Evolutionary conservation across 2,888 invertebrate genomes (phyloP).

Genomic region (Allacma fusca): DNA sequence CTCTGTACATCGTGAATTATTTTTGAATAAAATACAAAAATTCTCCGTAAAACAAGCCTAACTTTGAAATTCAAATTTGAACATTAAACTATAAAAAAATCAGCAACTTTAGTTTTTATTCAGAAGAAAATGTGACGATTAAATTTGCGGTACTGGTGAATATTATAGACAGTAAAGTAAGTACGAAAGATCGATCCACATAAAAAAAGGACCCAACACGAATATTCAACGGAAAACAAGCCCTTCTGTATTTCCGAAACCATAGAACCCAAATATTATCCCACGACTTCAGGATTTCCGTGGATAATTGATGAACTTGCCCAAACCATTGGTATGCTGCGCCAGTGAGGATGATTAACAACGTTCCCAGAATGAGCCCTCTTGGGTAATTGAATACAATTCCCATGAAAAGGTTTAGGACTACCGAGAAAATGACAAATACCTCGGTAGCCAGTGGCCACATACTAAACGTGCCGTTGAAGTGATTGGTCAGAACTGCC

Average conservation of each 20-base stretch:
- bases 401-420: neutral
- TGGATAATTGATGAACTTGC: neutral
- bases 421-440: neutral
- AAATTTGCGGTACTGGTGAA: conserved; percentile 1
- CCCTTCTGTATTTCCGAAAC: neutral
- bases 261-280: neutral
- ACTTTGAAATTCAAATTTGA: no score
- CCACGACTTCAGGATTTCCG: neutral
- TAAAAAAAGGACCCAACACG: conserved; percentile 2
- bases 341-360: no score
- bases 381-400: neutral
- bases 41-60: no score
- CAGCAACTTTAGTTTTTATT: no score
- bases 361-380: neutral
- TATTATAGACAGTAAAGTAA: neutral
- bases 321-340: neutral
- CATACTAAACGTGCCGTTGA: conserved; percentile 1
- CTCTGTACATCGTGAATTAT: no score
- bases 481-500: neutral
- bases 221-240: neutral
- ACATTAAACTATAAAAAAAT: no score
- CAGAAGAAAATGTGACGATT: neutral
- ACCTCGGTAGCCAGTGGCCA: conserved; percentile 1
- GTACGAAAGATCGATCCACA: neutral
- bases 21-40: no score